phyloP scores from a whole-genome alignment of 1,140 invertebrate species.

The Aculops lycopersici region DNA sequence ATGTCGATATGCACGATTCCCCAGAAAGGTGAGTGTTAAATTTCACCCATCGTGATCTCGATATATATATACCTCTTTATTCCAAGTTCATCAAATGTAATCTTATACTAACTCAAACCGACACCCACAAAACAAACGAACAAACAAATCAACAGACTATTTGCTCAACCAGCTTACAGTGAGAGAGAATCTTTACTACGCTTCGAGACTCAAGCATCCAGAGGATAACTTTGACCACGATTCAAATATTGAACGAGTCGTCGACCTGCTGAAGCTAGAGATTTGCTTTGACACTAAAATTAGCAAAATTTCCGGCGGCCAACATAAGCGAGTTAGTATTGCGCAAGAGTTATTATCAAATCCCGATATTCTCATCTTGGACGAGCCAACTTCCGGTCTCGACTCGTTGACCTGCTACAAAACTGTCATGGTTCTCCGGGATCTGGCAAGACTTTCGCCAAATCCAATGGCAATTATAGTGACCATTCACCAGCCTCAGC shows the following conservation, averaged over 20 bases:
- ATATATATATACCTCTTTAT: too few relatives aligned
- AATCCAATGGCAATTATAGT: constrained; percentile 28
- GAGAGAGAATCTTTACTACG: constrained; percentile 6
- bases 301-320: constrained; percentile 28
- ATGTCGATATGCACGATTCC: not conserved
- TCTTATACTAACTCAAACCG: too few relatives aligned
- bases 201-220: constrained; percentile 6
- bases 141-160: constrained; percentile 3
- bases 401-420: constrained; percentile 42
- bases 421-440: constrained; percentile 28
- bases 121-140: too few relatives aligned
- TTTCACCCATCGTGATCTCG: too few relatives aligned
- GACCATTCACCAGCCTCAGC: constrained; percentile 56
- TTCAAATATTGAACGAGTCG: not conserved
- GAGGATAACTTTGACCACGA: not conserved
- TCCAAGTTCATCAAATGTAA: too few relatives aligned
- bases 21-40: too few relatives aligned
- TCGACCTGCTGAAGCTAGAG: constrained; percentile 1
- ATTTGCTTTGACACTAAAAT: constrained; percentile 6
- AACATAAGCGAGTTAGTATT: constrained; percentile 64
- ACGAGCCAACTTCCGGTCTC: constrained; percentile 46
- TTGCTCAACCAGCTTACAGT: constrained; percentile 6
- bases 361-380: constrained; percentile 27
- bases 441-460: constrained; percentile 16
- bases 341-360: constrained; percentile 82